Conservation (phyloP, 2,888 invertebrate species). For the Troides helena region DNA sequence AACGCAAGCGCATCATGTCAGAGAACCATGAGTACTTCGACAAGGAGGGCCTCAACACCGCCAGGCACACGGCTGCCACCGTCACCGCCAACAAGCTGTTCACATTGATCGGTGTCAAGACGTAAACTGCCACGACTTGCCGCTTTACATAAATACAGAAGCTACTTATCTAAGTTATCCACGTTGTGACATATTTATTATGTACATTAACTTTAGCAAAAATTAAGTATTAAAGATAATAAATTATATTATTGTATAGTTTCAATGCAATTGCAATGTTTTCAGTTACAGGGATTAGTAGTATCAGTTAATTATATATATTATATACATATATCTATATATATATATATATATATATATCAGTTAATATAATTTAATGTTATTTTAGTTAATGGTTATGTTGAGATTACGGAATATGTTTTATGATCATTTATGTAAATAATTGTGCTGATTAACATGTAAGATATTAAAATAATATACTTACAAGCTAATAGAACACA, state of each 20-base stretch:
- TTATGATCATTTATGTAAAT: too few relatives aligned
- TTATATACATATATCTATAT: too few relatives aligned
- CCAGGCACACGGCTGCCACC: conserved; percentile 37
- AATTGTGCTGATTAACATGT: too few relatives aligned
- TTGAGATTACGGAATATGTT: too few relatives aligned
- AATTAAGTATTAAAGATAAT: not conserved
- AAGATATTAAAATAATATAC: too few relatives aligned
- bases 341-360: not conserved
- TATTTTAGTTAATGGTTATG: too few relatives aligned
- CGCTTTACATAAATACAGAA: too few relatives aligned
- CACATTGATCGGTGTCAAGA: conserved; percentile 55
- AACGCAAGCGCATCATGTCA: conserved; percentile 45
- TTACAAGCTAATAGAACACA: too few relatives aligned
- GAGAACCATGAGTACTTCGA: conserved; percentile 39
- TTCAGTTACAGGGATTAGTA: not conserved
- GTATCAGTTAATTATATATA: not conserved
- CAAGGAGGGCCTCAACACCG: conserved; percentile 50
- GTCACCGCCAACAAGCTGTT: conserved; percentile 52
- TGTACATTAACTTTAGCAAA: not conserved
- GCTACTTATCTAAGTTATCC: too few relatives aligned
- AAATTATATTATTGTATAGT: not conserved
- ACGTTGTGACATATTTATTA: too few relatives aligned
- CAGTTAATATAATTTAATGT: too few relatives aligned
- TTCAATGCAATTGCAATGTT: not conserved
- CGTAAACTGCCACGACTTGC: conserved; percentile 37